These are phyloP conservation scores for Drosophila tropicalis DNA, from an alignment of 1,140 invertebrate species.

Conservation along the genomic window DNA sequence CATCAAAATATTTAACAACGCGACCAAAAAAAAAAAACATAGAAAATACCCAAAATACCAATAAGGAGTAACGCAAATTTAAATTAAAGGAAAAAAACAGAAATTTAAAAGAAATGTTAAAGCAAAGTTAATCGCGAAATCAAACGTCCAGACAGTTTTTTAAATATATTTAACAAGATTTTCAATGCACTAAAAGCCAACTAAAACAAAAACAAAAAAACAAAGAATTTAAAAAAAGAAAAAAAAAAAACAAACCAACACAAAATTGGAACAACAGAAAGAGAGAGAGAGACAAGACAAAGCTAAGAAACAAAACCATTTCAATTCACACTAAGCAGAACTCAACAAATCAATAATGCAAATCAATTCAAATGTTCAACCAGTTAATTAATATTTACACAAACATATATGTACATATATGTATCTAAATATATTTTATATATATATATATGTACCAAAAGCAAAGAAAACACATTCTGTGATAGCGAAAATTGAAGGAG, in stretches of 20 bases:
- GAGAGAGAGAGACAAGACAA: too few relatives aligned
- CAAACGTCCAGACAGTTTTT: slow-evolving; percentile 53
- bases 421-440: slow-evolving; percentile 8
- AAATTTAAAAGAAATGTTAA: slow-evolving; percentile 33
- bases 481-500: slow-evolving; percentile 21
- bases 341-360: slow-evolving; percentile 28
- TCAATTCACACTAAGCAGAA: slow-evolving; percentile 32
- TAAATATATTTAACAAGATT: slow-evolving; percentile 69
- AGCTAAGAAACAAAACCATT: slow-evolving; percentile 9
- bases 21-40: slow-evolving; percentile 31
- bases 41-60: slow-evolving; percentile 27
- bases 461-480: slow-evolving; percentile 31
- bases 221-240: slow-evolving; percentile 19
- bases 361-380: slow-evolving; percentile 7
- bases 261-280: slow-evolving; percentile 15
- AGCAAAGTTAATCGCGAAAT: slow-evolving; percentile 52
- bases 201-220: slow-evolving; percentile 10
- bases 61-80: slow-evolving; percentile 24
- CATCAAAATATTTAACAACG: slow-evolving; percentile 43
- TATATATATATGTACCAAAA: slow-evolving; percentile 37
- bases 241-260: slow-evolving; percentile 27
- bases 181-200: slow-evolving; percentile 74
- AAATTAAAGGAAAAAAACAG: slow-evolving; percentile 15
- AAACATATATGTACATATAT: slow-evolving; percentile 12
- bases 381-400: slow-evolving; percentile 13